Conservation (phyloP, 2,797 vertebrate genomes). For the Okamejei kenojei region DNA sequence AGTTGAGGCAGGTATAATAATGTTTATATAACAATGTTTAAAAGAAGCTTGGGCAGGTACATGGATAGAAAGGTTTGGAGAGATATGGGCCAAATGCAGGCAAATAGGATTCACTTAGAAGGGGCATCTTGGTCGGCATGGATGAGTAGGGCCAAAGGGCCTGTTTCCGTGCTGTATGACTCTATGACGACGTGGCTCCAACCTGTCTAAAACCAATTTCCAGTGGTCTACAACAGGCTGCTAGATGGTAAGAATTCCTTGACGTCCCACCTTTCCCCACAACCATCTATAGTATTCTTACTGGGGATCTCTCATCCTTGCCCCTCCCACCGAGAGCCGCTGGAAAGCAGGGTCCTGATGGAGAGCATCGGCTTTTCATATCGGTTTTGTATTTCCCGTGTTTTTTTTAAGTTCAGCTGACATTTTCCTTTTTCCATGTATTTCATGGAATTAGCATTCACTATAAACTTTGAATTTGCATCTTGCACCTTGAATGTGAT, state of each 20-base stretch:
- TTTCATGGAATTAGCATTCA: background rate
- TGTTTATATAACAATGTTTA: too few relatives aligned
- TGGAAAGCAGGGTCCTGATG: background rate
- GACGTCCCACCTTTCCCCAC: background rate
- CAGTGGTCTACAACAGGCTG: background rate
- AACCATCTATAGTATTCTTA: background rate
- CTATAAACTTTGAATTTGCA: background rate
- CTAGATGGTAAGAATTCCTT: background rate
- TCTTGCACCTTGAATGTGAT: background rate
- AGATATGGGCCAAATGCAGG: too few relatives aligned
- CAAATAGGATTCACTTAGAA: too few relatives aligned
- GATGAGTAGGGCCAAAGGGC: too few relatives aligned
- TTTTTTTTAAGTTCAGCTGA: background rate
- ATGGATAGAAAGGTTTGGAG: too few relatives aligned
- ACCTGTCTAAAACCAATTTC: background rate
- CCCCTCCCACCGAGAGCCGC: background rate
- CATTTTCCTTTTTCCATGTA: background rate
- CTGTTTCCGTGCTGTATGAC: too few relatives aligned
- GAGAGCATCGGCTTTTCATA: background rate
- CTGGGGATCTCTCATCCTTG: background rate
- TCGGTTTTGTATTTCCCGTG: background rate
- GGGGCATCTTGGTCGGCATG: too few relatives aligned
- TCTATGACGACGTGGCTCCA: too few relatives aligned
- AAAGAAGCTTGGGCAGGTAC: too few relatives aligned
- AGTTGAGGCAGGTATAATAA: too few relatives aligned